Evolutionary conservation across 2,797 vertebrate genomes (phyloP).

Genomic region (Poeciliopsis presidionis): DNA sequence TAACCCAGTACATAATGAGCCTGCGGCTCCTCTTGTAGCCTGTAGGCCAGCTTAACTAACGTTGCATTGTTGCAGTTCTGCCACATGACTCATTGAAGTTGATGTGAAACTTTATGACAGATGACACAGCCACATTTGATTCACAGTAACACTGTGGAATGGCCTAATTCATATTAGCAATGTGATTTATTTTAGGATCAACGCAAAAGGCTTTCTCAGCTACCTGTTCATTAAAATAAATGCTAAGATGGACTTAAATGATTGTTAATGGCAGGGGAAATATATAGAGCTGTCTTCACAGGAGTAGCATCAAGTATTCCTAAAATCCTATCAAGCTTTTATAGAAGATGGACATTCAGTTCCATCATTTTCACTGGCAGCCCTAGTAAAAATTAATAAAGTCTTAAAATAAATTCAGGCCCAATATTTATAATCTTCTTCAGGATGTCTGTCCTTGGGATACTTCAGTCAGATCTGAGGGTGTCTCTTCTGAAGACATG

Average conservation of each 20-base stretch:
- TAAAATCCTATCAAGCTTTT: slow-evolving; percentile 31
- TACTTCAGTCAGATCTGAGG: neutral
- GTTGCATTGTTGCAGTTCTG: slow-evolving; percentile 61
- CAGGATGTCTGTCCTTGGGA: too few relatives aligned
- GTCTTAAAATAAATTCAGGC: neutral
- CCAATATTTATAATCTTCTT: neutral
- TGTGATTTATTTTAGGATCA: slow-evolving; percentile 64
- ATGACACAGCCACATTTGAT: slow-evolving; percentile 72
- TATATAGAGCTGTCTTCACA: slow-evolving; percentile 28
- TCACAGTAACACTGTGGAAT: slow-evolving; percentile 68
- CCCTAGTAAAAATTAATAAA: neutral
- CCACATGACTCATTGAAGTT: slow-evolving; percentile 71
- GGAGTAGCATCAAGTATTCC: slow-evolving; percentile 33
- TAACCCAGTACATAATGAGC: slow-evolving; percentile 27
- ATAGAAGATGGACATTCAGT: slow-evolving; percentile 8
- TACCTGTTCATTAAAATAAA: slow-evolving; percentile 63
- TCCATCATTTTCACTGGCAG: neutral
- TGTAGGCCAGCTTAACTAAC: slow-evolving; percentile 53
- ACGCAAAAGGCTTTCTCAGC: slow-evolving; percentile 54
- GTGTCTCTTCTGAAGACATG: neutral
- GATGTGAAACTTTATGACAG: slow-evolving; percentile 74
- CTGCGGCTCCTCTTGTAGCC: slow-evolving; percentile 35
- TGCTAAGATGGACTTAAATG: slow-evolving; percentile 48
- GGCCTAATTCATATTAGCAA: slow-evolving; percentile 70
- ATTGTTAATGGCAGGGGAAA: slow-evolving; percentile 34